These are phyloP conservation scores for Rhagologus leucostigma DNA, from an alignment of 2,113 vertebrate genomes.

Conservation along the genomic window DNA sequence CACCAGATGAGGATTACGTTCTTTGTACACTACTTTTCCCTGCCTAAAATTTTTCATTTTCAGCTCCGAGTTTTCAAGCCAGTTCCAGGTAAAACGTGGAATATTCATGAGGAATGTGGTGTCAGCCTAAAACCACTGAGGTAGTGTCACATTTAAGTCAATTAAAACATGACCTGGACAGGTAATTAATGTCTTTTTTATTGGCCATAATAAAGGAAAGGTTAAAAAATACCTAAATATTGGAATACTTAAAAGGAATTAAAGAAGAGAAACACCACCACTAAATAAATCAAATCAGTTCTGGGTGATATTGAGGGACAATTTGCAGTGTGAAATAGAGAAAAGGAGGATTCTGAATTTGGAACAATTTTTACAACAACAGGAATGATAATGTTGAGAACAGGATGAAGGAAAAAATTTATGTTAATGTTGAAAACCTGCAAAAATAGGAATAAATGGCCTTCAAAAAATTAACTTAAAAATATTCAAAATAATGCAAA, in stretches of 20 bases:
- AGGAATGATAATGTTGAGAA: not conserved
- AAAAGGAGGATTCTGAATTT: not conserved
- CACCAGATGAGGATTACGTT: not conserved
- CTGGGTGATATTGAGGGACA: not conserved
- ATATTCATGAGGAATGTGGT: not conserved
- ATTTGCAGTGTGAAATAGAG: not conserved
- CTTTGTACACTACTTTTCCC: not conserved
- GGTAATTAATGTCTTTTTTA: not conserved
- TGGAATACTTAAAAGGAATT: not conserved
- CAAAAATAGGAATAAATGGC: not conserved
- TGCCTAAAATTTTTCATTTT: not conserved
- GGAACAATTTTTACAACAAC: not conserved
- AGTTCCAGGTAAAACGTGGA: not conserved
- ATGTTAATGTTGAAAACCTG: not conserved
- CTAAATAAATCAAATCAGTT: not conserved
- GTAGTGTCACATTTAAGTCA: not conserved
- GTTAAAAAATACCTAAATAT: not conserved
- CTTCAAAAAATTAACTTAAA: not conserved
- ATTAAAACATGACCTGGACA: not conserved
- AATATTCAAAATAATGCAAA: not conserved
- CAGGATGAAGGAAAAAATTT: not conserved
- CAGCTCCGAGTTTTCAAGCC: not conserved
- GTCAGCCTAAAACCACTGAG: not conserved
- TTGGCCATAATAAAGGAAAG: not conserved
- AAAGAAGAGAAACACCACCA: not conserved